Evolutionary conservation across 2,888 invertebrate species (phyloP), one percentile per base, ranked within the genome.

Genomic region (Apoda limacodes): DNA sequence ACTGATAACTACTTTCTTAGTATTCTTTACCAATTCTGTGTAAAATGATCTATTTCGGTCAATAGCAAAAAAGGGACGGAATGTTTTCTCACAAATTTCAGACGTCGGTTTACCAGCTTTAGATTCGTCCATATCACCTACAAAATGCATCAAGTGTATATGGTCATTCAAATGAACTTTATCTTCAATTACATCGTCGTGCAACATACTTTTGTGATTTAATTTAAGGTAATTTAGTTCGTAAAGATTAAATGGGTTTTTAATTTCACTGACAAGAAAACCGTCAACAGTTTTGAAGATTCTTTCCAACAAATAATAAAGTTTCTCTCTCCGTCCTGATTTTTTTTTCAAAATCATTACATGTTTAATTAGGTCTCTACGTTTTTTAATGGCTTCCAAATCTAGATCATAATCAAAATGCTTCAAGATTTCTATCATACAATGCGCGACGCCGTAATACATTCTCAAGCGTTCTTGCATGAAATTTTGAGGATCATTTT

Each of bases 381-480:
- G 52, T 34, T 38, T 47, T 15, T 40, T 28, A 20, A 59, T 56
- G 17, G 35, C 29, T 3, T 46, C 33, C 13, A 51, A 21, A 34
- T 59, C 39, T 32, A 59, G 32, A 13, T 50, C 42, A 14, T 57
- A 60, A 24, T 54, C 22, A 5, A 60, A 48, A 30, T 42, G 32
- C 5, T 39, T 42, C 9, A 59, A 40, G 13, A 59, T 55, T 45
- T 58, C 59, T 9, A 54, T 46, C 57, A 59, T 60, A 30, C 9
- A 42, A 17, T 32, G 29, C 3, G 55, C 48, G 14, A 56, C 37
- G 3, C 52, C 46, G 10, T 40, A 38, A 24, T 27, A 48, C 47
- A 45, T 41, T 37, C 57, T 46, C 28, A 60, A 25, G 2, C 58
- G 52, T 48, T 60, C 59, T 4, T 55, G 48, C 7, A 4, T 19